Evolutionary conservation across 2,113 vertebrate genomes (phyloP), one percentile per base, ranked within the genome.

Genomic region (Campylorhamphus procurvoides): DNA sequence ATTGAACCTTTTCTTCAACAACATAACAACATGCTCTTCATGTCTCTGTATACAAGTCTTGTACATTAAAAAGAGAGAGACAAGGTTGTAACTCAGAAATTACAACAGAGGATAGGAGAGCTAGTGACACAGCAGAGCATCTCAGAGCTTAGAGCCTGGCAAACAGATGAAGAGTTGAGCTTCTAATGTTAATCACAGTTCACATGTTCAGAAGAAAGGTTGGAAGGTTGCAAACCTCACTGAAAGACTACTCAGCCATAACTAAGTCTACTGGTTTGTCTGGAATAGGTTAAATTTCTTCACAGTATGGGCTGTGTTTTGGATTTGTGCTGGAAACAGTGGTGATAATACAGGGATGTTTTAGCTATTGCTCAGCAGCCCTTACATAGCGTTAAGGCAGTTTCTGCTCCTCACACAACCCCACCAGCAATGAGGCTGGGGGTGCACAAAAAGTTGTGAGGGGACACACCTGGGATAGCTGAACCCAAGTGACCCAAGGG

Each of bases 31-130:
- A 25, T 17, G 16, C 19, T 80, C 59, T 72, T 89, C 40, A 8
- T 25, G 62, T 44, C 16, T 12, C 28, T 6, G 37, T 24, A 0
- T 40, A 35, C 1, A 1, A 66, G 22, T 8, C 40, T 66, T 39
- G 29, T 18, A 47, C 6, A 7, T 39, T 18, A 64, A 18, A 73
- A n/a, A 50, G 46, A 76, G 29, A 69, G 40, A 68, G 17, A 31
- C 7, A 73, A 52, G 40, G 52, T 22, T 66, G n/a, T 47, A 72
- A 64, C 31, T 78, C 5, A 18, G 14, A 5, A 44, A 59, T 37
- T 25, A 5, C 27, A 40, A 25, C 4, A 49, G 42, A 40, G 23
- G 28, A 44, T 8, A 84, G 55, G 28, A 67, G 18, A 64, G 18
- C 23, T 7, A 25, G 76, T 42, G 58, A 44, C 37, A 52, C 13